Percentiles rank a stretch among this genome's conserved stretches.
Conservation (phyloP, 2,888 invertebrate genomes). For the Tipula helvola region DNA sequence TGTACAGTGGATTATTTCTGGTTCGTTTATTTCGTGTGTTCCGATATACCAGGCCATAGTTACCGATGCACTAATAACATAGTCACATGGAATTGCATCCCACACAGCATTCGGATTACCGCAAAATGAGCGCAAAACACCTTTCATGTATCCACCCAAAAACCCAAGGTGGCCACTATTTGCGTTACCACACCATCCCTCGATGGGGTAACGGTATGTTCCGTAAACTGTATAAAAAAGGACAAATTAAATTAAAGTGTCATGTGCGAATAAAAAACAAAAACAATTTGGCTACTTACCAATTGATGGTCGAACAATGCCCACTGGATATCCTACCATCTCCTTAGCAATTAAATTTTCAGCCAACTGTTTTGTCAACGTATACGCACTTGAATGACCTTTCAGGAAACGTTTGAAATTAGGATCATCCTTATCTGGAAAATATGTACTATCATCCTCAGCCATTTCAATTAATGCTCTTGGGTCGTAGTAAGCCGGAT, state of each 20-base stretch:
- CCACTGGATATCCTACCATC: constrained; percentile 43
- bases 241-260: too few species aligned
- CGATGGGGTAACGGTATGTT: constrained; percentile 42
- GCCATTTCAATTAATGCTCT: constrained; percentile 37
- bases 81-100: constrained; percentile 36
- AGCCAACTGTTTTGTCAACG: constrained; percentile 56
- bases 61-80: constrained; percentile 33
- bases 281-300: constrained; percentile 22
- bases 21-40: constrained; percentile 27
- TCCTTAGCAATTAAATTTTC: constrained; percentile 47
- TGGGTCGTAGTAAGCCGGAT: constrained; percentile 33
- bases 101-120: constrained; percentile 30
- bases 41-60: constrained; percentile 36
- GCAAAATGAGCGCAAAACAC: constrained; percentile 34
- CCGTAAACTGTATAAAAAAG: constrained; percentile 36
- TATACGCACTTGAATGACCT: constrained; percentile 57
- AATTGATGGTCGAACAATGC: constrained; percentile 56
- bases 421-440: not conserved
- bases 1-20: constrained; percentile 35
- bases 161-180: constrained; percentile 57
- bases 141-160: constrained; percentile 47
- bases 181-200: constrained; percentile 62
- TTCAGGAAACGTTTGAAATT: constrained; percentile 27
- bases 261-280: not conserved
- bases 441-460: constrained; percentile 26